Evolutionary conservation across 2,113 vertebrate genomes (phyloP), one percentile per base, ranked within the genome.

Genomic region (Numida meleagris): DNA sequence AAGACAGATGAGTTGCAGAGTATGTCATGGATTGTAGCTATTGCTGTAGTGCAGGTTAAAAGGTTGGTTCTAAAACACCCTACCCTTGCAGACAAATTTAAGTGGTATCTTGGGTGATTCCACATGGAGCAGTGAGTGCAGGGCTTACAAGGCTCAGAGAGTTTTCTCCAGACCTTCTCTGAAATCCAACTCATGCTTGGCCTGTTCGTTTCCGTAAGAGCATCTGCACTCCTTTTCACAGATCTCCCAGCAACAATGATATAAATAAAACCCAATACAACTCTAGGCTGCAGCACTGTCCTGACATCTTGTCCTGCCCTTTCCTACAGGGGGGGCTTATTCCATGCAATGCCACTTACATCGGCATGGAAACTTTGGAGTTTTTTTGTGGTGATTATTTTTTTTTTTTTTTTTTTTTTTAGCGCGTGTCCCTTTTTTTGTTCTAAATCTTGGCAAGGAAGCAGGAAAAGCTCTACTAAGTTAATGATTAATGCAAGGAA

Each of bases 401-500:
- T 42, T 8, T 34, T 36, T 73, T 51, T 46, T n/a, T 24, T 53
- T n/a, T 27, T 27, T 46, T 33, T 66, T 61, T n/a, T 46, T 21
- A 12, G 29, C 66, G 20, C 55, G 38, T 46, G 40, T 53, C 29
- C 2, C 61, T 70, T 65, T 65, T 50, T 88, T 89, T 86, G 45
- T 81, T 82, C 80, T 40, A 3, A 7, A 40, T 82, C 51, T 93
- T 96, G 95, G 94, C 92, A 94, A 88, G 61, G 61, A 95, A 94
- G 57, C 88, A 95, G 93, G 85, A 94, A 95, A 88, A 94, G 57
- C 76, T 94, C 65, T 93, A 96, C 85, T 82, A 94, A 88, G 91
- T 48, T 91, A 95, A 95, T 93, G 94, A 95, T 97, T 97, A 96
- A 95, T 83, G 76, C 82, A 91, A 95, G 85, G 82, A 94, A 94